phyloP scores from a whole-genome alignment of 2,113 vertebrate species.

The Circaetus gallicus region DNA sequence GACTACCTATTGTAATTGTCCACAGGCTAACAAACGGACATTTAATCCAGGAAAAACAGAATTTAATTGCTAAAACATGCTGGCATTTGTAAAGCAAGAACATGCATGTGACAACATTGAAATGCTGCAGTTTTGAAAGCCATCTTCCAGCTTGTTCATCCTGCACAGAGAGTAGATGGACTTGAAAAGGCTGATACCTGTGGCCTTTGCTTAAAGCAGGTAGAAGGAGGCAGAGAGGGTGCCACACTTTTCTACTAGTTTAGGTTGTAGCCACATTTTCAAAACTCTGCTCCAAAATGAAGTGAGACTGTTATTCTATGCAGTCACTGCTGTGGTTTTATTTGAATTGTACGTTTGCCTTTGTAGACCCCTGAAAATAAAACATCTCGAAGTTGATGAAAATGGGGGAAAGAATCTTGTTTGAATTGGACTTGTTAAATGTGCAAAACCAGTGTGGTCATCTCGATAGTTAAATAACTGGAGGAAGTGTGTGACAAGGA shows the following conservation, averaged over 20 bases:
- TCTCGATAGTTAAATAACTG: slow-evolving; percentile 7
- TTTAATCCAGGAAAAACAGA: slow-evolving; percentile 37
- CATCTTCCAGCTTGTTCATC: not conserved
- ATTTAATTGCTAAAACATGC: slow-evolving; percentile 71
- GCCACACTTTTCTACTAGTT: not conserved
- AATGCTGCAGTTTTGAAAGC: slow-evolving; percentile 27
- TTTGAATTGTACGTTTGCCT: not conserved
- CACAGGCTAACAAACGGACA: slow-evolving; percentile 49
- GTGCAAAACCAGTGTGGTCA: slow-evolving; percentile 19
- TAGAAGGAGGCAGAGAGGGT: not conserved
- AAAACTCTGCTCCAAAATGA: not conserved
- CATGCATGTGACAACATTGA: slow-evolving; percentile 32
- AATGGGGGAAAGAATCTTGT: not conserved
- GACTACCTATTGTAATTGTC: slow-evolving; percentile 51
- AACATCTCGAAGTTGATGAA: not conserved
- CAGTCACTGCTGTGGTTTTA: not conserved
- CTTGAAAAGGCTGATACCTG: not conserved
- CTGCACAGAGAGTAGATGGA: not conserved
- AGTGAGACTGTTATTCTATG: not conserved
- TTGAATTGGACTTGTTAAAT: slow-evolving; percentile 18
- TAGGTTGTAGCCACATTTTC: not conserved
- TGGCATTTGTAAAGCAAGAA: slow-evolving; percentile 46
- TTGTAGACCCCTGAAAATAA: slow-evolving; percentile 14
- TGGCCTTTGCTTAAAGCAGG: not conserved
- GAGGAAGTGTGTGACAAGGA: not conserved